These are phyloP conservation scores for Drosophila acutilabella DNA, from an alignment of 2,888 invertebrate species.

Conservation along the genomic window DNA sequence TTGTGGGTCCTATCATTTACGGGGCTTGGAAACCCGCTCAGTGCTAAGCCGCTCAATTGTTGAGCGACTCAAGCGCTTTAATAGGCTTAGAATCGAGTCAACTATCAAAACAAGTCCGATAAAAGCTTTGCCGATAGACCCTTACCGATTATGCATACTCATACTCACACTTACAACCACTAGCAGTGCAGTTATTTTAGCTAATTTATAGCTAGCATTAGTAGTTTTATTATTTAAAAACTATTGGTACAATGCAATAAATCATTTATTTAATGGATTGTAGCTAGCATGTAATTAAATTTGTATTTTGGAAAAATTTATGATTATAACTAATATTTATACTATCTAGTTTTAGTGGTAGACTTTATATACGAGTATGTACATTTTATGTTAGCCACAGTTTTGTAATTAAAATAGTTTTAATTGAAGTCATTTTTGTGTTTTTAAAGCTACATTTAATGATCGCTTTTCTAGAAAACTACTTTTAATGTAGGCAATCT, in stretches of 20 bases:
- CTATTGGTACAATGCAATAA: no score
- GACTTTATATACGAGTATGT: no score
- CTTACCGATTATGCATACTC: not conserved
- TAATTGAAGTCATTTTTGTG: no score
- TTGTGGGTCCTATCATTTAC: slow-evolving; percentile 64
- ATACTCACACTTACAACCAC: not conserved
- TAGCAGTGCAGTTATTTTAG: not conserved
- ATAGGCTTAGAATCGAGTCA: slow-evolving; percentile 76
- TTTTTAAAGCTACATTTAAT: not conserved
- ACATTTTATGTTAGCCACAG: no score
- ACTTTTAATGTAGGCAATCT: not conserved
- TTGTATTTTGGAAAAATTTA: no score
- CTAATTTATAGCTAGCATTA: not conserved
- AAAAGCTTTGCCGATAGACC: slow-evolving; percentile 53
- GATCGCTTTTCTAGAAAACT: not conserved
- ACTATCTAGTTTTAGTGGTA: no score
- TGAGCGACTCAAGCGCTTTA: slow-evolving; percentile 70
- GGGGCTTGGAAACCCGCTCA: slow-evolving; percentile 64
- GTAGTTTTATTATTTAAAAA: no score
- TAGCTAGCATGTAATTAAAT: no score
- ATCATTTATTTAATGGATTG: no score
- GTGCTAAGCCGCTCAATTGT: slow-evolving; percentile 76
- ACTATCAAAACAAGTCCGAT: slow-evolving; percentile 78
- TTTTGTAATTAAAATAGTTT: no score
- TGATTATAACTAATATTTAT: no score